Base-by-base conservation (phyloP, 2,113 vertebrate species). In the Nibea albiflora region DNA sequence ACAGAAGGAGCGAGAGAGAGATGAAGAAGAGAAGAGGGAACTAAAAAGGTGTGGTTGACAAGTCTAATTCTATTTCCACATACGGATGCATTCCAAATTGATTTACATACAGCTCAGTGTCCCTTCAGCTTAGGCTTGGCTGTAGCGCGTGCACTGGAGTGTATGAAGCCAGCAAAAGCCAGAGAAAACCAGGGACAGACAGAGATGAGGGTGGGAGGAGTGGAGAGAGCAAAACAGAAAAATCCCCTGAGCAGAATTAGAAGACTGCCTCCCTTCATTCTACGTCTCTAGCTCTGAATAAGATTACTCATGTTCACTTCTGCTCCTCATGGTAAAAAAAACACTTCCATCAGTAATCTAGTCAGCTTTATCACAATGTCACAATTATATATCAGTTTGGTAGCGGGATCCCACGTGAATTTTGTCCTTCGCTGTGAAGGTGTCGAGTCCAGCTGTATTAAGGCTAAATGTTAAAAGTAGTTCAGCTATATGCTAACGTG, bases 101-200 rank as follows among this genome's bases (percentile, higher is more conserved):
- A 92, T 93, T 93, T 92, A 88, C 90, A 92, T 90, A 89, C 84
- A 87, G 92, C 89, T 91, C 82, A 84, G 63, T 87, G 85, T 94
- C 89, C 87, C 84, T 76, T 85, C 78, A 88, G 90, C 81, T 87
- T 84, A 87, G 76, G 82, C 72, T 70, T 57, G 79, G 78, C 86
- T 85, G 62, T 69, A 73, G 82, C 62, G 73, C 42, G 85, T 62
- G 83, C 71, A 84, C 54, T 72, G 67, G 70, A 69, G 83, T 78
- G 78, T 71, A 77, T 57, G 73, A 81, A 87, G 80, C 71, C 64
- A 80, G 61, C 49, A 68, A 76, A 76, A 85, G 52, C 69, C 67
- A 88, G 50, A 69, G 71, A 64, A 83, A 86, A 69, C 60, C 24
- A 65, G 60, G 46, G 64, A 69, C 70, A 73, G 61, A 35, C 31